Evolutionary conservation across 2,113 vertebrate species (phyloP).

Genomic region (Cromileptes altivelis): DNA sequence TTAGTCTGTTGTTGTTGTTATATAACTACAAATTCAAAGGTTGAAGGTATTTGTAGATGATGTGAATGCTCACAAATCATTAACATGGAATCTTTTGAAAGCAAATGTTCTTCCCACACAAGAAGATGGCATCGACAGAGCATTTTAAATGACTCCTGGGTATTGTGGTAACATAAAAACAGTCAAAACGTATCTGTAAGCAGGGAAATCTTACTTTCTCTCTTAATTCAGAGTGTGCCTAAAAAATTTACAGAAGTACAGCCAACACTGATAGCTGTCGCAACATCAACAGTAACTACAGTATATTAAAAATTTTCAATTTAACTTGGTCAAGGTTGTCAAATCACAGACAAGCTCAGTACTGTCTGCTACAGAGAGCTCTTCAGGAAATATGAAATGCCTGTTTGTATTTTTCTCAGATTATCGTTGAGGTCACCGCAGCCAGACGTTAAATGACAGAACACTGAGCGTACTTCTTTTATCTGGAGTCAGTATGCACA

Average conservation of each 20-base stretch:
- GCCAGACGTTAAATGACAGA: constrained; percentile 5
- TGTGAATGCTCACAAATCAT: neutral
- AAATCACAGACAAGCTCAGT: neutral
- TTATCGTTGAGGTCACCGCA: neutral
- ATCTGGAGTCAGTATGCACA: constrained; percentile 29
- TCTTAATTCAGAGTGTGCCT: neutral
- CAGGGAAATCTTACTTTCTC: neutral
- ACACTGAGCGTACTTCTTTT: neutral
- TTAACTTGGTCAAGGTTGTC: neutral
- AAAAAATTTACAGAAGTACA: neutral
- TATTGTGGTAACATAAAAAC: neutral
- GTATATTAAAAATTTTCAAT: neutral
- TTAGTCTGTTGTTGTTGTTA: too few species aligned
- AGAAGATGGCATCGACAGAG: too few species aligned
- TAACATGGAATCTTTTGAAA: too few species aligned
- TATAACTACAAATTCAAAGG: too few species aligned
- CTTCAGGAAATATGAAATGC: neutral
- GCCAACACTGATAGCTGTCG: neutral
- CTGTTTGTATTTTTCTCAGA: neutral
- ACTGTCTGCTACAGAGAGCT: neutral
- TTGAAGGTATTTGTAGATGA: neutral
- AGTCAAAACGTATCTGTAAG: neutral
- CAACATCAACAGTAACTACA: neutral
- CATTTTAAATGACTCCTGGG: neutral
- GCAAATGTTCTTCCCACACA: too few species aligned